Evolutionary conservation across 2,888 invertebrate genomes (phyloP).

Genomic region (Rhagonycha fulva): DNA sequence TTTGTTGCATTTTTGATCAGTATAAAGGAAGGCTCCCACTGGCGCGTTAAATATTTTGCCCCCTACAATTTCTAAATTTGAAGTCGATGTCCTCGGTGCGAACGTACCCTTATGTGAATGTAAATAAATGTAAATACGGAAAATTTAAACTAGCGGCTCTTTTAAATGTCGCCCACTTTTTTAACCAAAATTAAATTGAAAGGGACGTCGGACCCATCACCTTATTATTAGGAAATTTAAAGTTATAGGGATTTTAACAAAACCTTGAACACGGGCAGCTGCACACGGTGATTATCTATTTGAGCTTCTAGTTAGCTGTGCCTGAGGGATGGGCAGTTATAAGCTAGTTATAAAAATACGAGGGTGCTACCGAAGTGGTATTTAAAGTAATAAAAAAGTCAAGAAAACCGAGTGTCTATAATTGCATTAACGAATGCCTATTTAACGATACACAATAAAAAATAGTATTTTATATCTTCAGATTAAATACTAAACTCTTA

Average conservation of each 20-base stretch:
- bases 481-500: background rate
- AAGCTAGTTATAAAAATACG: conserved; percentile 33
- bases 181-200: conserved; percentile 16
- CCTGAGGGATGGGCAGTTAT: conserved; percentile 33
- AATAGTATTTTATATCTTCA: background rate
- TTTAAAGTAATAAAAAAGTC: conserved; percentile 26
- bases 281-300: conserved; percentile 28
- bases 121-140: background rate
- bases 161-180: background rate
- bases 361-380: conserved; percentile 38
- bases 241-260: conserved; percentile 12
- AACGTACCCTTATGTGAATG: background rate
- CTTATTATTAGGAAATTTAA: conserved; percentile 26
- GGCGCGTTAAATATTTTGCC: background rate
- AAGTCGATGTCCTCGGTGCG: background rate
- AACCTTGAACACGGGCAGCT: conserved; percentile 27
- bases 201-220: conserved; percentile 11
- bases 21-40: background rate
- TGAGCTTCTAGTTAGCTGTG: conserved; percentile 23
- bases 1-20: background rate
- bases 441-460: background rate
- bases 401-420: conserved; percentile 19
- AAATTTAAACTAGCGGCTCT: background rate
- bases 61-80: background rate
- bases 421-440: conserved; percentile 13